A percentile compares a stretch with the other conserved stretches of the same genome.
These are phyloP conservation scores for Phoenoteleia sp. DNA, from an alignment of 2,888 invertebrate species.

Conservation along the genomic window DNA sequence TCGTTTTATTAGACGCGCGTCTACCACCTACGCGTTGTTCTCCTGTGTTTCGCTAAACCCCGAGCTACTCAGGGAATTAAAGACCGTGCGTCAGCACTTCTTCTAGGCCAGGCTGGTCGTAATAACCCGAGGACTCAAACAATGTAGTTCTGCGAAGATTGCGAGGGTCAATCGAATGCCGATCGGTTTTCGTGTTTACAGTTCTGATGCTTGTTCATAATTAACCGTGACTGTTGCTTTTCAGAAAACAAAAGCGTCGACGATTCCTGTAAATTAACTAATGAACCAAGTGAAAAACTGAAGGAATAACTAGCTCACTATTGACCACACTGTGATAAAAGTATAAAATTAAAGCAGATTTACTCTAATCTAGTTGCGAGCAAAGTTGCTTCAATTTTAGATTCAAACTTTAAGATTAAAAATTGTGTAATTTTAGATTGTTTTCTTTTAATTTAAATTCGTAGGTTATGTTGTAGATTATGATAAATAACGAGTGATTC, in stretches of 20 bases:
- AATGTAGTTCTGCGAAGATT: conserved; percentile 82
- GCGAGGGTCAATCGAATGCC: conserved; percentile 79
- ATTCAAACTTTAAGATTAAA: no score
- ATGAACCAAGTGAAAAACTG: no score
- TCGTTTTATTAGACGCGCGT: conserved; percentile 65
- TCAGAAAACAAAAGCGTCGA: conserved; percentile 68
- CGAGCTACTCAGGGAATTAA: conserved; percentile 78
- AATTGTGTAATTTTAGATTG: no score
- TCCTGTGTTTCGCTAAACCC: conserved; percentile 74
- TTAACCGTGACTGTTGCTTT: conserved; percentile 80
- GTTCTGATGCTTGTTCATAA: conserved; percentile 75
- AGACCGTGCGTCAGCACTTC: conserved; percentile 82
- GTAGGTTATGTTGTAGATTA: no score
- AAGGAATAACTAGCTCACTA: no score
- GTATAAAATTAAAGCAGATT: no score
- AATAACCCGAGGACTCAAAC: conserved; percentile 79
- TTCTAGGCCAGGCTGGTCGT: conserved; percentile 73
- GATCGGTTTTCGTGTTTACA: conserved; percentile 80
- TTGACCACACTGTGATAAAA: no score
- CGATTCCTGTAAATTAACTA: conserved; percentile 54
- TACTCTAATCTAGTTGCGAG: no score
- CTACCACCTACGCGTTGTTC: conserved; percentile 57
- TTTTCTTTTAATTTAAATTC: no score
- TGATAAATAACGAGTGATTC: no score
- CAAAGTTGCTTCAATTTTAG: no score